phyloP scores from a whole-genome alignment of 2,888 invertebrate genomes.

The Drosophila seclusa region DNA sequence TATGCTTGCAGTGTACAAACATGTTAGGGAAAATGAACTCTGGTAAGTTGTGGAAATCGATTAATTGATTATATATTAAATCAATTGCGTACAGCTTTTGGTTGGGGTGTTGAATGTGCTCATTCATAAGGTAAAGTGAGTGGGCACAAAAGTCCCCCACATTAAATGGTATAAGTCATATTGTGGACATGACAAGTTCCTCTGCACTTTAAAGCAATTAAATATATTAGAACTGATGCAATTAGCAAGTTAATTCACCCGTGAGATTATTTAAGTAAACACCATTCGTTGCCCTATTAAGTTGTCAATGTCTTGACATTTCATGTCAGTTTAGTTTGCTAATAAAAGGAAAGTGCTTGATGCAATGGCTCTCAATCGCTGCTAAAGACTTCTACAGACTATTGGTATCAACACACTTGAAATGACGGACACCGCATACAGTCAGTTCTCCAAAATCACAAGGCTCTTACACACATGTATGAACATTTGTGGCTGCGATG shows the following conservation, averaged over 20 bases:
- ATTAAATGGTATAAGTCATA: constrained; percentile 48
- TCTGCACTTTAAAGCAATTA: constrained; percentile 8
- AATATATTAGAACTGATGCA: constrained; percentile 5
- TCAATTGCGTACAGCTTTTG: constrained; percentile 73
- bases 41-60: constrained; percentile 79
- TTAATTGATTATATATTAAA: constrained; percentile 58
- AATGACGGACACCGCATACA: constrained; percentile 23
- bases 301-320: constrained; percentile 61
- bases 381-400: background rate
- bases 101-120: constrained; percentile 66
- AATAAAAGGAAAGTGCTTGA: constrained; percentile 26
- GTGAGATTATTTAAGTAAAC: constrained; percentile 5
- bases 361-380: background rate
- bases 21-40: constrained; percentile 56
- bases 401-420: background rate
- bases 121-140: constrained; percentile 60
- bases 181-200: constrained; percentile 21
- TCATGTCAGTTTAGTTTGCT: background rate
- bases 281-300: constrained; percentile 23
- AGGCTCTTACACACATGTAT: constrained; percentile 50
- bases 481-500: constrained; percentile 62
- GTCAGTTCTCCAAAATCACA: constrained; percentile 40
- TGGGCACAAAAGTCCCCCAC: constrained; percentile 9
- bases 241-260: constrained; percentile 25
- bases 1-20: constrained; percentile 25